Conservation (phyloP, 2,113 vertebrate genomes). For the Dissostichus mawsoni region DNA sequence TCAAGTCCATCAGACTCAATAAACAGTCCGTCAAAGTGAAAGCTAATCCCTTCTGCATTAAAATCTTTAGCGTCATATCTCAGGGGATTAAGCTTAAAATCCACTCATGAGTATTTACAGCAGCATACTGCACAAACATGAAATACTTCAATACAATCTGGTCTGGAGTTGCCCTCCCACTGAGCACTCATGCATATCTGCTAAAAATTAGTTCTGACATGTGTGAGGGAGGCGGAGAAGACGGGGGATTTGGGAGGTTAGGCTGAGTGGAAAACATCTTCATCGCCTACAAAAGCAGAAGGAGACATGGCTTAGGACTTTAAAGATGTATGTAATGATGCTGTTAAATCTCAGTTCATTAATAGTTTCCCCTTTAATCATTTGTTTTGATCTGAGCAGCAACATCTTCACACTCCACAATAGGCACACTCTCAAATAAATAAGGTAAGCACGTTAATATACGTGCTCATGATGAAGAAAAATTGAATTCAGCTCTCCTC, state of each 20-base stretch:
- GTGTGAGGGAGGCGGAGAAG: slow-evolving; percentile 44
- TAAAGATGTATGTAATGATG: slow-evolving; percentile 41
- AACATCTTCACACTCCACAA: neutral
- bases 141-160: slow-evolving; percentile 22
- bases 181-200: slow-evolving; percentile 46
- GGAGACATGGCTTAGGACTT: slow-evolving; percentile 4
- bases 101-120: neutral
- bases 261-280: slow-evolving; percentile 42
- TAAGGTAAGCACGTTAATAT: neutral
- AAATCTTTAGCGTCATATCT: slow-evolving; percentile 1
- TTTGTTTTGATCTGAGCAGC: slow-evolving; percentile 18
- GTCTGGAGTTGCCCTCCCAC: slow-evolving; percentile 41
- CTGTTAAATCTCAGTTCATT: slow-evolving; percentile 10
- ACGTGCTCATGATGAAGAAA: neutral
- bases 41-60: neutral
- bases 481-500: neutral
- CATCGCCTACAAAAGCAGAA: neutral
- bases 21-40: neutral
- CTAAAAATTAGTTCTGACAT: slow-evolving; percentile 50
- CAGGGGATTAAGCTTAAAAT: neutral
- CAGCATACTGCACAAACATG: slow-evolving; percentile 20
- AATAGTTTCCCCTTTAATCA: neutral
- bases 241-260: slow-evolving; percentile 42
- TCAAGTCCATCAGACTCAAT: neutral
- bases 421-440: neutral